phyloP scores from a whole-genome alignment of 2,113 vertebrate genomes.

The Psilopogon haemacephalus region DNA sequence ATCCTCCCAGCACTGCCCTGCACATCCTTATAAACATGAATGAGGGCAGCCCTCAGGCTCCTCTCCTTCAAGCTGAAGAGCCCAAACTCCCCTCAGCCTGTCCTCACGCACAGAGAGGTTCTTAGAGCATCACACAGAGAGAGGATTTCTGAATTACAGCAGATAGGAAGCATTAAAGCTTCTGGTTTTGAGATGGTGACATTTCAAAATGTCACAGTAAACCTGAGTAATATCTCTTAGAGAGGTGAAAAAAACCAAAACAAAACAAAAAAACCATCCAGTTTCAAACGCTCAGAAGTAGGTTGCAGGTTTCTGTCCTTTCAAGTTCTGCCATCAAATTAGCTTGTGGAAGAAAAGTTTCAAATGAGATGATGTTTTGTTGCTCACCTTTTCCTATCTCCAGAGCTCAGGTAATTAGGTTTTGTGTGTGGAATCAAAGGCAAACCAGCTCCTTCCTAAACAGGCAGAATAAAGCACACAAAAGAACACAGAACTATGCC shows the following conservation, averaged over 20 bases:
- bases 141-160: background rate
- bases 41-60: too few relatives aligned
- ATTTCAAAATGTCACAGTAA: conserved; percentile 56
- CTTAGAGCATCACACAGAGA: background rate
- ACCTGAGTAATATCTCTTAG: conserved; percentile 38
- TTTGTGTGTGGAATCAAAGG: background rate
- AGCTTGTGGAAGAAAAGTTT: background rate
- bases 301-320: conserved; percentile 30
- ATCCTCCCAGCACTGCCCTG: too few relatives aligned
- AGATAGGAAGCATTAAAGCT: background rate
- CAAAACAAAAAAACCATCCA: background rate
- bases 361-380: background rate
- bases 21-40: too few relatives aligned
- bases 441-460: background rate
- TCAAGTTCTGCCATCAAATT: background rate
- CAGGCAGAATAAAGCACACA: background rate
- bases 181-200: conserved; percentile 35
- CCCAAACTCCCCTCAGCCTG: too few relatives aligned
- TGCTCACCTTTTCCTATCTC: background rate
- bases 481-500: background rate
- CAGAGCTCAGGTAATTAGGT: background rate
- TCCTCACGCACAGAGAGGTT: background rate
- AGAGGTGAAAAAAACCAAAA: background rate
- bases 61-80: too few relatives aligned
- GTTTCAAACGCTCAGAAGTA: conserved; percentile 40